Percentiles rank a stretch among this genome's conserved stretches.
Evolutionary conservation across 2,797 vertebrate species (phyloP).

Genomic region (Labeo calbasu): DNA sequence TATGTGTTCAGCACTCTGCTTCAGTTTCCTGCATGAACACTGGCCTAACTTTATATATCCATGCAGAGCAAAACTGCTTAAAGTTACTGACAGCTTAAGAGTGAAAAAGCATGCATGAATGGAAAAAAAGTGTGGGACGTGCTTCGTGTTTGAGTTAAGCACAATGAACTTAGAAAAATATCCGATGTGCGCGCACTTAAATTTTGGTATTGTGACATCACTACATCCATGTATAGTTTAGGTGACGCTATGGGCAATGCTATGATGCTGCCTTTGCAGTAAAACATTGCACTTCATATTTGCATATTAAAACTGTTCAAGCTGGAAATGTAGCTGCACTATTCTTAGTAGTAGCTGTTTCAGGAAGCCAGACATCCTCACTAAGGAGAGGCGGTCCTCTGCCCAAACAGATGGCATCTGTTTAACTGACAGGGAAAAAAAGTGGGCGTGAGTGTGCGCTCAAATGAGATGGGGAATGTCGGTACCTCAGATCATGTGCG

Average conservation of each 20-base stretch:
- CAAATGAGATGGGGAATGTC: constrained; percentile 12
- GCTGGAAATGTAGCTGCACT: neutral
- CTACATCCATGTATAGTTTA: neutral
- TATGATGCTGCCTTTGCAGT: neutral
- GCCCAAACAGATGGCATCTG: constrained; percentile 44
- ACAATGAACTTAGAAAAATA: no score
- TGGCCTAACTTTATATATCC: no score
- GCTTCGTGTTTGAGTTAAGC: no score
- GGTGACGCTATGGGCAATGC: neutral
- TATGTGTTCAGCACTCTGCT: no score
- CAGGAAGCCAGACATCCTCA: constrained; percentile 27
- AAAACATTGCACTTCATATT: neutral
- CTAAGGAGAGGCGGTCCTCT: constrained; percentile 32
- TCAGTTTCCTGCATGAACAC: no score
- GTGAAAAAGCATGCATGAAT: no score
- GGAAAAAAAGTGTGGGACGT: no score
- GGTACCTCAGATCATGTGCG: constrained; percentile 35
- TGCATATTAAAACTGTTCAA: neutral
- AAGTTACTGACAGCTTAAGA: no score
- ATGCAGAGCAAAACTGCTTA: no score
- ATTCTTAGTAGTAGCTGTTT: constrained; percentile 33
- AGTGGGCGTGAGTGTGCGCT: constrained; percentile 16
- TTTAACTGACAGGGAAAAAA: constrained; percentile 20
- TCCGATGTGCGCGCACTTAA: no score
- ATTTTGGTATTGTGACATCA: no score